phyloP scores from a whole-genome alignment of 2,113 vertebrate species.

The Burhinus bistriatus region DNA sequence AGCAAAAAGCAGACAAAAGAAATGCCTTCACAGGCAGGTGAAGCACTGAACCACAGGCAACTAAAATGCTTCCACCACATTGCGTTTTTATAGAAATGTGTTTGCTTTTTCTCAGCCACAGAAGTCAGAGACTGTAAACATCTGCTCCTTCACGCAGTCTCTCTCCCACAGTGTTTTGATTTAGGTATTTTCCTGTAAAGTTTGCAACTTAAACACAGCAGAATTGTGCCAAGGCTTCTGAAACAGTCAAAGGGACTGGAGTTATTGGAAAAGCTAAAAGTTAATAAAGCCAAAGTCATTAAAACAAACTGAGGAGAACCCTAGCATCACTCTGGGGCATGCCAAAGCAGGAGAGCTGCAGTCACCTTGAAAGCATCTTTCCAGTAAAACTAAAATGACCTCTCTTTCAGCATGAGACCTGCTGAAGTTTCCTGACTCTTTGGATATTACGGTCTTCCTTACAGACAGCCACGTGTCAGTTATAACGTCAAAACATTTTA shows the following conservation, averaged over 20 bases:
- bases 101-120: conserved; percentile 16
- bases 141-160: conserved; percentile 10
- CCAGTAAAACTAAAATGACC: not conserved
- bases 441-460: not conserved
- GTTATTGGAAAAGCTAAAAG: not conserved
- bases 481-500: not conserved
- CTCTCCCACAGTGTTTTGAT: conserved; percentile 56
- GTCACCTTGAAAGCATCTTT: not conserved
- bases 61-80: not conserved
- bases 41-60: not conserved
- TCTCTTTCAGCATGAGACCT: not conserved
- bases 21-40: not conserved
- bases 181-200: conserved; percentile 36
- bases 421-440: not conserved
- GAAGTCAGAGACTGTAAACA: conserved; percentile 46
- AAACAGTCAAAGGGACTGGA: not conserved
- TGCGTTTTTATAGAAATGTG: not conserved
- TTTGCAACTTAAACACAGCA: conserved; percentile 30
- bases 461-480: not conserved
- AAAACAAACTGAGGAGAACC: not conserved
- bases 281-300: conserved; percentile 1
- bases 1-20: not conserved
- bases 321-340: not conserved
- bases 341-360: not conserved
- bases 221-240: conserved; percentile 19